Evolutionary conservation across 2,113 vertebrate genomes (phyloP), one percentile per base, ranked within the genome.

Genomic region (Isichthys henryi): DNA sequence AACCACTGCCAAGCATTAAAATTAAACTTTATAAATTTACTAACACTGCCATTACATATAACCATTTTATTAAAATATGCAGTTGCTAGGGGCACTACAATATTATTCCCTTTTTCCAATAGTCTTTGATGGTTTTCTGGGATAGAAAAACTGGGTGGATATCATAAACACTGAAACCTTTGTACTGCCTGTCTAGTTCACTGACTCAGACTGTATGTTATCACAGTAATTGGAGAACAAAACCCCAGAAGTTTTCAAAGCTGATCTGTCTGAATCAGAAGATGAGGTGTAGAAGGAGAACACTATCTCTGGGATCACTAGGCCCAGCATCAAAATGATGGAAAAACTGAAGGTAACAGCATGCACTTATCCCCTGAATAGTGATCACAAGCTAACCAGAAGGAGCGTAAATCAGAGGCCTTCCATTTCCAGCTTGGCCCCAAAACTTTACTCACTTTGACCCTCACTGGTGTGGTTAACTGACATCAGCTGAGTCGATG

Each of bases 321-420:
- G 21, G 19, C 56, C 66, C 17, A 49, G 9, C 27, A 39, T 17
- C 66, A 50, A 74, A 19, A 11, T 45, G 9, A 5, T 17, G 88
- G 46, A 21, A 77, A 88, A 48, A 21, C 3, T 0, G 19, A 45
- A n/a, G 48, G 48, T 6, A 31, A 5, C 70, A 88, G 45, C 11
- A 49, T 17, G 8, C 35, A 49, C 23, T 35, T 83, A 52, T 17
- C 49, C 23, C 43, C 53, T 27, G 46, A 58, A 46, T 21, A 66
- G 88, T 88, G 43, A 88, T 39, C 58, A 88, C 43, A 45, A 11
- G 82, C 82, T n/a, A 8, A 52, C n/a, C n/a, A 48, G 53, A 77
- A 82, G 27, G 50, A 91, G 88, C 83, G 56, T 80, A 84, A 89
- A 87, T 90, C 88, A 86, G 46, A 88, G 23, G 17, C 52, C 46